These are phyloP conservation scores for Mohoua ochrocephala DNA, from an alignment of 2,113 vertebrate species.

Conservation along the genomic window DNA sequence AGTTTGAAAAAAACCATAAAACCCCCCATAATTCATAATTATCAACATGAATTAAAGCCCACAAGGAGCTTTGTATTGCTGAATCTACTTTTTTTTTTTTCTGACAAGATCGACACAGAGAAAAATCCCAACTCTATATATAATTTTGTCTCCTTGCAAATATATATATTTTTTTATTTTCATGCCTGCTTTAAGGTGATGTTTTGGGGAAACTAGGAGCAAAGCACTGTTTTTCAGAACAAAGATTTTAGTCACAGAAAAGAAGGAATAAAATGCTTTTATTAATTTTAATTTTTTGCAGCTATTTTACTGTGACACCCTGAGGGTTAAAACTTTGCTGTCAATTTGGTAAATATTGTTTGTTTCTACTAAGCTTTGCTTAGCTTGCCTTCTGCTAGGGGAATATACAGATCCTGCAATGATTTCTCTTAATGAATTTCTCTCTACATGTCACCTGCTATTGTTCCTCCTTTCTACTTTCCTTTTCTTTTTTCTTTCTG, in stretches of 20 bases:
- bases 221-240: background rate
- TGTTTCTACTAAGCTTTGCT: background rate
- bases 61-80: background rate
- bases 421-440: background rate
- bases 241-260: background rate
- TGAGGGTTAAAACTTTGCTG: background rate
- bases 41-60: background rate
- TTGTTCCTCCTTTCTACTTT: background rate
- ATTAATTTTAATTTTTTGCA: background rate
- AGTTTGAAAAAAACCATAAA: background rate
- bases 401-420: background rate
- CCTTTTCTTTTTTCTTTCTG: background rate
- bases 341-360: background rate
- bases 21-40: too few species aligned
- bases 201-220: background rate
- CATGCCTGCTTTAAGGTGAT: background rate
- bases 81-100: background rate
- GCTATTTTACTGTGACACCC: background rate
- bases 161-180: background rate
- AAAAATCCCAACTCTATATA: background rate
- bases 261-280: background rate
- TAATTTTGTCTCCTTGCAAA: background rate
- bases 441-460: background rate
- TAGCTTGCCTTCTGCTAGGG: background rate
- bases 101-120: background rate